Base-by-base conservation (phyloP, 2,888 invertebrate genomes). In the Mimachlamys varia region DNA sequence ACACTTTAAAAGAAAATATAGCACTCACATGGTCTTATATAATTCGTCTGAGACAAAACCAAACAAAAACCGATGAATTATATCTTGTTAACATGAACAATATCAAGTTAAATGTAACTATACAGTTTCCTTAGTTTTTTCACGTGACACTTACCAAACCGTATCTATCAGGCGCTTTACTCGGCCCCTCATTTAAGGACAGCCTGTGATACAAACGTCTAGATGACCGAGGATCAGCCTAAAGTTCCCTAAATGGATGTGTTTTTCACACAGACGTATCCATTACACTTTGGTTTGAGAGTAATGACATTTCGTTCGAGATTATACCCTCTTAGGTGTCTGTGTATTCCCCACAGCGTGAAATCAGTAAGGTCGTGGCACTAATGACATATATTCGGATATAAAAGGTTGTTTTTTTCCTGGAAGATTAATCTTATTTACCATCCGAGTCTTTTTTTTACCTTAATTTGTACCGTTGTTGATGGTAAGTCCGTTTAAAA, bases 241-340 rank as follows among this genome's bases (percentile, higher is more conserved):
- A 7, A 76, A 27, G 33, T 33, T 76, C 76, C 76, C 76, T 33
- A 76, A 76, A 76, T 76, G 76, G 76, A 76, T 33, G 76, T 5
- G 76, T 33, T 76, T 27, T 19, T 27, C 27, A 76, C 76, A 33
- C 33, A 76, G 76, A 76, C 76, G 76, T 76, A 76, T 76, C 76
- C 76, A 76, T 76, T 76, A 76, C 33, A 27, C 76, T 76, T 76
- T 33, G 76, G 76, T 76, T 76, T 33, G 76, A 76, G 76, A 76
- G 33, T 76, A 76, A 76, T 76, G 76, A 33, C 76, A 76, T 76
- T 76, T 76, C 33, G 76, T 76, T 33, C 12, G 76, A 76, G 76
- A 76, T 76, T 76, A 76, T 76, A 76, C 76, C 27, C 76, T 76
- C 76, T 17, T 27, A 76, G 76, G 76, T 76, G 76, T 76, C 76